Base-by-base conservation (phyloP, 1,140 invertebrate genomes). In the Drosophila lacertosa region DNA sequence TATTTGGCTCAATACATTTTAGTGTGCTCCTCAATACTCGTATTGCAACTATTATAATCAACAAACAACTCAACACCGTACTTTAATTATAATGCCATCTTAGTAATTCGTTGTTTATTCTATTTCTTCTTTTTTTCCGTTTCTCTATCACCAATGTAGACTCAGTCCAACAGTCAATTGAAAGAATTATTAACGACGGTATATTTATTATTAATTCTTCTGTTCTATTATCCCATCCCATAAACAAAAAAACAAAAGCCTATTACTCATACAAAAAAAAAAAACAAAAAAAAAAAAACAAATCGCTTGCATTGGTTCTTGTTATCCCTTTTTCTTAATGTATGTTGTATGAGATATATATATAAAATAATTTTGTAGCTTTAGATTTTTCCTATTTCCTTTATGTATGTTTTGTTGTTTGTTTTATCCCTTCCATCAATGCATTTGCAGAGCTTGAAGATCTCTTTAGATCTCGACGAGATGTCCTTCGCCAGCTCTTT, bases 151-250 rank as follows among this genome's bases (percentile, higher is more conserved):
- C 80, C 74, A 91, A 86, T 90, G 72, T 91, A 91, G 90, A 84
- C 74, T 91, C 90, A 88, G 90, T 91, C 77, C 90, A 91, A 91
- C 90, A 91, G 77, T 91, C 90, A 77, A 90, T 91, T 81, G 90
- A 91, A 91, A 90, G 89, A 90, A 79, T 90, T 90, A 76, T 91
- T 88, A 80, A 81, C 63, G 90, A 91, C 90, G 90, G 90, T 91
- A 91, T 78, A 90, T 86, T 51, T 73, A 76, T 83, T 82, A 74
- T 86, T 88, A 88, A 77, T 74, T 81, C 65, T 81, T 82, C 63
- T 90, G 65, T 65, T 57, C 63, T 63, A 54, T 73, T 55, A 55
- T 57, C 42, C 22, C 16, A n/a, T 22, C 42, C 51, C 66, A 39
- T 68, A 65, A 57, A 33, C 15, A 47, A 51, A 33, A 32, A 18